A percentile compares a stretch with the other conserved stretches of the same genome.
phyloP scores from a whole-genome alignment of 2,113 vertebrate species.

The Gadus macrocephalus region DNA sequence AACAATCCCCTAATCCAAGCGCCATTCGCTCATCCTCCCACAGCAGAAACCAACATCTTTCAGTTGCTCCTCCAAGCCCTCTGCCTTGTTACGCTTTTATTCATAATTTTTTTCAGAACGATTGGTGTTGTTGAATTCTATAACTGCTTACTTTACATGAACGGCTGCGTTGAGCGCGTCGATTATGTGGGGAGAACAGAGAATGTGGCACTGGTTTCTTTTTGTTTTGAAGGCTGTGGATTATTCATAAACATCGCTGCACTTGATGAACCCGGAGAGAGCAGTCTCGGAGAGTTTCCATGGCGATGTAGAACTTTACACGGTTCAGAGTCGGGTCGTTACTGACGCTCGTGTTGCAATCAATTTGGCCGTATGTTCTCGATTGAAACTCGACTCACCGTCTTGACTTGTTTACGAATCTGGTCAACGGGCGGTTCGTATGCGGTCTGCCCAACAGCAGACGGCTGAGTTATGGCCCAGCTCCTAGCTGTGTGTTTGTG shows the following conservation, averaged over 20 bases:
- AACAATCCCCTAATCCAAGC: slow-evolving; percentile 34
- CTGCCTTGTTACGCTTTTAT: slow-evolving; percentile 32
- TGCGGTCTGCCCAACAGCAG: too few species aligned
- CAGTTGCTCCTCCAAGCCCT: slow-evolving; percentile 25
- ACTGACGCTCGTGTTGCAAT: too few species aligned
- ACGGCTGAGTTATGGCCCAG: too few species aligned
- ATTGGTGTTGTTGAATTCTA: slow-evolving; percentile 21
- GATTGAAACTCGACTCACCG: too few species aligned
- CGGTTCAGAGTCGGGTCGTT: too few species aligned
- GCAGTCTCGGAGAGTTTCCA: too few species aligned
- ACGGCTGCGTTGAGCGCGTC: slow-evolving; percentile 29
- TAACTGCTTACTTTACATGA: slow-evolving; percentile 25
- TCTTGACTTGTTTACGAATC: too few species aligned
- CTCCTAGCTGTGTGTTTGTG: background rate
- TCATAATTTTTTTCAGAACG: background rate
- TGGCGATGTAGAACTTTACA: too few species aligned
- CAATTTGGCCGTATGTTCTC: too few species aligned
- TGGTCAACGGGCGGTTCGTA: too few species aligned
- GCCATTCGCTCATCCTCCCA: background rate
- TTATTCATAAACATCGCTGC: too few species aligned
- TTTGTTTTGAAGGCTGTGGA: background rate
- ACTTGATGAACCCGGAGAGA: too few species aligned
- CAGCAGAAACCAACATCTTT: slow-evolving; percentile 22
- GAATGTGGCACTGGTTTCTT: background rate
- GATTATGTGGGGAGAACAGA: slow-evolving; percentile 37